Evolutionary conservation across 1,140 invertebrate genomes (phyloP).

Genomic region (Brachionus paranguensis): DNA sequence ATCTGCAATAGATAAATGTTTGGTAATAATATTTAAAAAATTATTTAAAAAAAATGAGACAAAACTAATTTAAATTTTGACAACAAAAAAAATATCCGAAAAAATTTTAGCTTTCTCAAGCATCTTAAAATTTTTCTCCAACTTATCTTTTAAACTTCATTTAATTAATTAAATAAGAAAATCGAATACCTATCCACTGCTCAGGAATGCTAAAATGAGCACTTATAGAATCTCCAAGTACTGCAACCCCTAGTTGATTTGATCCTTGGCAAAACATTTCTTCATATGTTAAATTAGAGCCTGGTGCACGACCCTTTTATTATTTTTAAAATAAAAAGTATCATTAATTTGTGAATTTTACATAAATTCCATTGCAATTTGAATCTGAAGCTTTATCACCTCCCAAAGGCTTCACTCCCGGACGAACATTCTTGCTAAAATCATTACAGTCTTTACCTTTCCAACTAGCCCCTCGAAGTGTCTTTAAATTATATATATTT

Average conservation of each 20-base stretch:
- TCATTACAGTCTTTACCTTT: slow-evolving; percentile 58
- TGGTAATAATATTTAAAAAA: background rate
- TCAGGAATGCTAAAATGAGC: slow-evolving; percentile 60
- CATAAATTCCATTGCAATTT: slow-evolving; percentile 59
- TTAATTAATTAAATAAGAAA: slow-evolving; percentile 6
- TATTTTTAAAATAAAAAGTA: too few species aligned
- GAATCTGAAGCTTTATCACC: slow-evolving; percentile 52
- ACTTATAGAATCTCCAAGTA: slow-evolving; percentile 59
- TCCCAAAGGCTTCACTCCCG: slow-evolving; percentile 50
- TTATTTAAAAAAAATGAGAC: background rate
- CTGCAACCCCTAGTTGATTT: slow-evolving; percentile 52
- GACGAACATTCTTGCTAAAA: slow-evolving; percentile 49
- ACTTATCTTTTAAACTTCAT: too few species aligned
- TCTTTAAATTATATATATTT: slow-evolving; percentile 43
- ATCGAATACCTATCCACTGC: slow-evolving; percentile 55
- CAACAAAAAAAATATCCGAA: too few species aligned
- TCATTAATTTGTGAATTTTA: slow-evolving; percentile 41
- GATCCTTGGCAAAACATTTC: slow-evolving; percentile 52
- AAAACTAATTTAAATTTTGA: too few species aligned
- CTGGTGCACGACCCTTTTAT: slow-evolving; percentile 50
- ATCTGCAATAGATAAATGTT: background rate
- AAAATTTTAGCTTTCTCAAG: too few species aligned
- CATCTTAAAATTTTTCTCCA: too few species aligned
- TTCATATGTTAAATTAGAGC: slow-evolving; percentile 52
- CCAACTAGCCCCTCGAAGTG: slow-evolving; percentile 56